Percentiles rank a stretch among this genome's conserved stretches.
Conservation (phyloP, 2,888 invertebrate species). For the Leptinotarsa tumamoca region DNA sequence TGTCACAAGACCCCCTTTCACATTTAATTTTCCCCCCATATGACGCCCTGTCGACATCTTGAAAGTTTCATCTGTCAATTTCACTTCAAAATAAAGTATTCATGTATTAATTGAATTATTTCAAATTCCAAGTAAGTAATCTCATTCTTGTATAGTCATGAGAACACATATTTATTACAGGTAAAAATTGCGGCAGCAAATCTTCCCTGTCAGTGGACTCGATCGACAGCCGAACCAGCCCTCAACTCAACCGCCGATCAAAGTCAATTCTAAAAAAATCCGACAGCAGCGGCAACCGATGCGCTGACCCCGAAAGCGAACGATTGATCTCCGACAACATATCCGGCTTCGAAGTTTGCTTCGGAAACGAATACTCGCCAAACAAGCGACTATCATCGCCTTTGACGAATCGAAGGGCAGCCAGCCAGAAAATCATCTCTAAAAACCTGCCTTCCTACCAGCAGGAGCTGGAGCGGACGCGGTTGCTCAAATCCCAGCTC, state of each 20-base stretch:
- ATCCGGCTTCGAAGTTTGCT: slow-evolving; percentile 70
- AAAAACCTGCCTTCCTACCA: slow-evolving; percentile 54
- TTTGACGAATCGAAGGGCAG: slow-evolving; percentile 56
- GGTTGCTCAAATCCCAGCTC: slow-evolving; percentile 64
- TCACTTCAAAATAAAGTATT: too few species aligned
- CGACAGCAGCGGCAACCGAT: slow-evolving; percentile 70
- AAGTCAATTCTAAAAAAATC: slow-evolving; percentile 85
- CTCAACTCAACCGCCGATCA: slow-evolving; percentile 75
- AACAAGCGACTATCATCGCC: slow-evolving; percentile 62
- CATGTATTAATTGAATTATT: too few species aligned
- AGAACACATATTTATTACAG: slow-evolving; percentile 54
- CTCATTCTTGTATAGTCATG: too few species aligned
- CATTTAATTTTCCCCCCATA: too few species aligned
- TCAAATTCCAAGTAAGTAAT: too few species aligned
- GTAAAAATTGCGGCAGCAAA: slow-evolving; percentile 72
- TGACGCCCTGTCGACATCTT: too few species aligned
- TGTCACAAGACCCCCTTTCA: too few species aligned
- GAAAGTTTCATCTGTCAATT: too few species aligned
- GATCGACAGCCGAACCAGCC: slow-evolving; percentile 72
- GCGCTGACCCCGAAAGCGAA: slow-evolving; percentile 80
- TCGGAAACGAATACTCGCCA: slow-evolving; percentile 63
- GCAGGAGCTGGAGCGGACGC: slow-evolving; percentile 58
- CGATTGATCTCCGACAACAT: slow-evolving; percentile 77
- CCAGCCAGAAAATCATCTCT: slow-evolving; percentile 54
- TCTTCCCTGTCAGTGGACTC: slow-evolving; percentile 78